Base-by-base conservation (phyloP, 2,113 vertebrate species). In the Entelurus aequoreus region DNA sequence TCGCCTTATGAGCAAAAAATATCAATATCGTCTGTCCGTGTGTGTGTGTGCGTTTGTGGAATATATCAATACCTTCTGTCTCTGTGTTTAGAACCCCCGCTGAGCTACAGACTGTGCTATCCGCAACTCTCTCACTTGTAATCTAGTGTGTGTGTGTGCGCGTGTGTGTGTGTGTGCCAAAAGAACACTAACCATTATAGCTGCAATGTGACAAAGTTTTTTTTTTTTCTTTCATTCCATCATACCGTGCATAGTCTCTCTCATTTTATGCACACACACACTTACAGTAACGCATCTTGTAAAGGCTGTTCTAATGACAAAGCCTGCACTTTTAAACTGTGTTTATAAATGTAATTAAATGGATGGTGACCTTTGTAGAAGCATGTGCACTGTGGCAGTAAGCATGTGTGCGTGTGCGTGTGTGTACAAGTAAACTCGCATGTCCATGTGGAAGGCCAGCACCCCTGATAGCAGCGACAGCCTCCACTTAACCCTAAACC, bases 291-390 rank as follows among this genome's bases (percentile, higher is more conserved):
- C 54, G 67, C 61, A 71, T 61, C 75, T 78, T 73, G 55, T 85
- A 86, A 85, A 87, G 68, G 74, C 63, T 63, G 74, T 76, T 85
- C 74, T 85, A 87, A 88, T 86, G 82, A 86, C 86, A 84, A 72
- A 79, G 68, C 71, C 52, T 62, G 58, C 82, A 72, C 85, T 78
- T 68, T 79, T 86, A 89, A 87, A 85, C 84, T 85, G 77, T 77
- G 84, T 90, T 89, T 85, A 88, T 86, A 80, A 86, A 86, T 75
- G 82, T 84, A 88, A 87, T 90, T 87, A 89, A 89, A 90, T 70
- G 71, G 65, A 68, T 46, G 76, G 65, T 66, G 77, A 61, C 69
- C 82, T 86, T 88, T 86, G 83, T 82, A 84, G 70, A 82, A 71
- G 72, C 78, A 66, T 73, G 81, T 68, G 52, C 75, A 71, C 72